Evolutionary conservation across 1,140 invertebrate species (phyloP).

Genomic region (Philaenus spumarius): DNA sequence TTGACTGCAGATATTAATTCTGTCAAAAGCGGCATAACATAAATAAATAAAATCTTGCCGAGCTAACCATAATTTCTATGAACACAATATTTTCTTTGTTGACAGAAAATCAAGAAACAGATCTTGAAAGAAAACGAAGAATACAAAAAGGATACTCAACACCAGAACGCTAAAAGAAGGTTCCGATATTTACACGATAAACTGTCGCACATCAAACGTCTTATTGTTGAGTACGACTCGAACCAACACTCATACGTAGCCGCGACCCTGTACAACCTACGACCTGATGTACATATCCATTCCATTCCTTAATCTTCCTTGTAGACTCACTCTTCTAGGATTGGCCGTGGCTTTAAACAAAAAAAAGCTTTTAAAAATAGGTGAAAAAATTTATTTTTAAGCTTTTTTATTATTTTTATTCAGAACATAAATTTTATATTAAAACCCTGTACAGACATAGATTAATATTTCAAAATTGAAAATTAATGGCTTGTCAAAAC

Average conservation of each 20-base stretch:
- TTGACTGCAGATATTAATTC: too few species aligned
- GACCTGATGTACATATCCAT: background rate
- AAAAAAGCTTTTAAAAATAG: background rate
- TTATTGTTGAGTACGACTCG: conserved; percentile 72
- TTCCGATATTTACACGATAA: conserved; percentile 85
- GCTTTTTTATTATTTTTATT: too few species aligned
- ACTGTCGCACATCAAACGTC: conserved; percentile 80
- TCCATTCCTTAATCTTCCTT: background rate
- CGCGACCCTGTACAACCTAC: background rate
- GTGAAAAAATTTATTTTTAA: too few species aligned
- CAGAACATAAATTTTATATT: too few species aligned
- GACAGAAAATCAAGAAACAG: conserved; percentile 61
- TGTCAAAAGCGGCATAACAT: too few species aligned
- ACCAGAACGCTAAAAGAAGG: conserved; percentile 61
- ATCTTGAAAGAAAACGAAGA: conserved; percentile 75
- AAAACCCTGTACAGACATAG: too few species aligned
- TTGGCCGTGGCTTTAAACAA: too few species aligned
- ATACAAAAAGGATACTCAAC: conserved; percentile 63
- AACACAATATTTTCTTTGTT: conserved; percentile 20
- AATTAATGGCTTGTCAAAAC: too few species aligned
- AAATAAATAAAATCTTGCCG: too few species aligned
- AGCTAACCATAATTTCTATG: too few species aligned
- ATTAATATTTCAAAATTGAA: too few species aligned
- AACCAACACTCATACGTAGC: conserved; percentile 22
- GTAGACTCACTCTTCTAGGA: background rate